phyloP scores from a whole-genome alignment of 2,113 vertebrate species.

The Mugil cephalus region DNA sequence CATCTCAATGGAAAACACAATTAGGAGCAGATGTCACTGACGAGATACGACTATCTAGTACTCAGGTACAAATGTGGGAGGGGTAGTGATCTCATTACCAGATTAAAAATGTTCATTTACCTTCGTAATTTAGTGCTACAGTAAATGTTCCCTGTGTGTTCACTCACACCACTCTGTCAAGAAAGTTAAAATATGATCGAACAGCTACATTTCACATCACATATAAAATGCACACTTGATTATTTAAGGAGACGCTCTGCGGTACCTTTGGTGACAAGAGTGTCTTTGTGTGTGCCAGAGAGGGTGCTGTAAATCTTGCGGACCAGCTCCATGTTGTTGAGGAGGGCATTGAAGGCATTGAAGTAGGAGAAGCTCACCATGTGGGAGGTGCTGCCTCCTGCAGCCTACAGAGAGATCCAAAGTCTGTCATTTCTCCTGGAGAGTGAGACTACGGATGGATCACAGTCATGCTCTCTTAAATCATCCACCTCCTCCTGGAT shows the following conservation, averaged over 20 bases:
- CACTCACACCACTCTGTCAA: constrained; percentile 75
- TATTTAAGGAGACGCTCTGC: background rate
- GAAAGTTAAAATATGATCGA: constrained; percentile 70
- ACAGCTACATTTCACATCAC: constrained; percentile 59
- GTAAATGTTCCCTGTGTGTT: constrained; percentile 75
- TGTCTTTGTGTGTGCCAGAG: constrained; percentile 90
- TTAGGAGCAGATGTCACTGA: constrained; percentile 59
- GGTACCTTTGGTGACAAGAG: constrained; percentile 95
- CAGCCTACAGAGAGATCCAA: constrained; percentile 84
- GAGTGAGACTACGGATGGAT: background rate
- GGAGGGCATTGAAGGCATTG: constrained; percentile 96
- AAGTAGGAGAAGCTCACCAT: constrained; percentile 99
- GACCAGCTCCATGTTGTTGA: constrained; percentile 99
- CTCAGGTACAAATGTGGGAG: constrained; percentile 51
- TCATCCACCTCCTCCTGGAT: background rate
- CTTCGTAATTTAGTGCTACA: constrained; percentile 75
- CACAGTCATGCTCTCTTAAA: constrained; percentile 3
- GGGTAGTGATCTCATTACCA: constrained; percentile 57
- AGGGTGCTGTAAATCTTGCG: constrained; percentile 98
- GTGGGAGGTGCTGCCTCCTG: constrained; percentile 94
- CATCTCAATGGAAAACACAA: constrained; percentile 64
- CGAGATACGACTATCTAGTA: constrained; percentile 44
- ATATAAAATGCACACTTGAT: constrained; percentile 26
- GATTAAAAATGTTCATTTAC: constrained; percentile 72
- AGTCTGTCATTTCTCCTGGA: constrained; percentile 23